Evolutionary conservation across 2,113 vertebrate genomes (phyloP), one percentile per base, ranked within the genome.

Genomic region (Myotis yumanensis): DNA sequence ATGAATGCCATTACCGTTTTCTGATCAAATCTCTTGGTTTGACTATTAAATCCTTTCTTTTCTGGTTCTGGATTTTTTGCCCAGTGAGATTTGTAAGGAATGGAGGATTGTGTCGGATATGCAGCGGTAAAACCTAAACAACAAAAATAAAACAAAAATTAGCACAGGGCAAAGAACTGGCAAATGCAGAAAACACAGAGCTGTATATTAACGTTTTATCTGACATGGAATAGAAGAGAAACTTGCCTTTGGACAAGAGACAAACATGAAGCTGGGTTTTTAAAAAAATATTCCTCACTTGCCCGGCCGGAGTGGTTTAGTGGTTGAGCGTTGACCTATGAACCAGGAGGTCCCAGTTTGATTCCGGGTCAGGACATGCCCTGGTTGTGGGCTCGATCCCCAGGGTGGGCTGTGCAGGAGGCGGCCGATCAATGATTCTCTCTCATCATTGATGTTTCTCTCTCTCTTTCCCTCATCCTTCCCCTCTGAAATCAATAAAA

Each of bases 21-120:
- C 11, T 86, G 85, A 59, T 97, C 80, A 97, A 99, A 99, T 89
- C 98, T 98, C 92, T 97, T 98, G 62, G 98, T 73, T 22, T 98
- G 98, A 64, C 97, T 98, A 37, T 95, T 98, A 96, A 99, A 99
- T 22, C 98, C 98, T 40, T 94, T 98, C 82, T 83, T 98, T 84
- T 97, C 98, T 23, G 97, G 77, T 81, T 98, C 96, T 95, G 84
- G 87, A 87, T 94, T 95, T 91, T 81, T 14, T 75, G 97, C 81
- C 10, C 84, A 93, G 10, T 96, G 96, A 52, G 83, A 93, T 97
- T 98, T 98, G 18, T 87, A 95, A 73, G 98, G 98, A 96, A 98
- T 98, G 86, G 96, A 98, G 22, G 98, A 95, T 37, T 95, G 82
- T 37, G 92, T 96, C 66, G 93, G 64, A 82, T 96, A 95, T 0